Evolutionary conservation across 37 sponge, comb jelly and placozoan species (phyloP).

Genomic region (Spongilla lacustris): DNA sequence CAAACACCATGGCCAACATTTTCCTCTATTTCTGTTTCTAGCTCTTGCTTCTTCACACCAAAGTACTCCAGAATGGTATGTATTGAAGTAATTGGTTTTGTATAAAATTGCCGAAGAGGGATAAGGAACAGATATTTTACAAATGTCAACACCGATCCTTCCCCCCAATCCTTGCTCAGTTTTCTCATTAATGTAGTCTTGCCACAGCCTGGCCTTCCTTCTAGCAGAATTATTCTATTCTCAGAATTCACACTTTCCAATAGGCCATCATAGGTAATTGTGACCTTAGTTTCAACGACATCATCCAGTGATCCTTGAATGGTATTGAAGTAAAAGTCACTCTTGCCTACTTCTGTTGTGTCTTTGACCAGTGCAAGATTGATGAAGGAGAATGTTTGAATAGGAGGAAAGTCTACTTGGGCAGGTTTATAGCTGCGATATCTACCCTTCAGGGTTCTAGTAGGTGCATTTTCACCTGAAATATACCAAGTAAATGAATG

Average conservation of each 20-base stretch:
- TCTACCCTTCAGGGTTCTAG: no score
- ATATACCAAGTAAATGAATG: no score
- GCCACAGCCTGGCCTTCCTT: constrained; percentile 45
- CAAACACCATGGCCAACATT: constrained; percentile 37
- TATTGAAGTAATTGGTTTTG: not conserved
- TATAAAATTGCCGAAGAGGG: constrained; percentile 29
- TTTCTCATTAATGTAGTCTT: constrained; percentile 45
- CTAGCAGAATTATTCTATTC: constrained; percentile 6
- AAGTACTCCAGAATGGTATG: constrained; percentile 19
- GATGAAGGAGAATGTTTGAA: no score
- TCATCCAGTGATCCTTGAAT: no score
- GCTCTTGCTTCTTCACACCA: not conserved
- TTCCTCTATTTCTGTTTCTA: constrained; percentile 1
- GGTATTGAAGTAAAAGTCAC: no score
- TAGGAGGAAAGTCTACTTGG: no score
- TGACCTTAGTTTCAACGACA: no score
- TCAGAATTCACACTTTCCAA: not conserved
- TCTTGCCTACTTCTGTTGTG: no score
- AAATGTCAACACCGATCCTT: constrained; percentile 13
- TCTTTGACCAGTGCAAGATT: no score
- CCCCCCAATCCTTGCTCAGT: constrained; percentile 47
- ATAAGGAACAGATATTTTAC: constrained; percentile 23
- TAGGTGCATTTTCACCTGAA: no score
- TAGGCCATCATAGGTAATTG: no score
- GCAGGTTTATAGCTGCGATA: no score